Percentiles rank a stretch among this genome's conserved stretches.
phyloP scores from a whole-genome alignment of 1,140 invertebrate species.

The Heliconius melpomene region DNA sequence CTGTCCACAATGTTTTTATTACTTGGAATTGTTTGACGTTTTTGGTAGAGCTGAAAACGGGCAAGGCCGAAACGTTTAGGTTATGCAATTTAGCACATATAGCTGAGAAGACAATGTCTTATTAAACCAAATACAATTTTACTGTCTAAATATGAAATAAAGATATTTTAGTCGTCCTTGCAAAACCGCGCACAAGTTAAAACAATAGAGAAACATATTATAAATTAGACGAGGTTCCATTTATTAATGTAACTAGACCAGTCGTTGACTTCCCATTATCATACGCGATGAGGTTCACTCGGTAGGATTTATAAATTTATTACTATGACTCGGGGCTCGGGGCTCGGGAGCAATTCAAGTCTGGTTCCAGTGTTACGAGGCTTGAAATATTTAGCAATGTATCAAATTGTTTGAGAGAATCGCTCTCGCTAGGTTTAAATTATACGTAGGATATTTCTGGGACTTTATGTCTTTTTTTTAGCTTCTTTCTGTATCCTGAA shows the following conservation, averaged over 20 bases:
- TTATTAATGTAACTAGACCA: constrained; percentile 58
- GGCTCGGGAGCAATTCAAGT: constrained; percentile 35
- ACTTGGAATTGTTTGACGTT: constrained; percentile 67
- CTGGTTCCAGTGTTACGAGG: constrained; percentile 35
- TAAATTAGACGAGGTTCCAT: constrained; percentile 49
- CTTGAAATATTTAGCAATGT: constrained; percentile 54
- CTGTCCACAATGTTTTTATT: constrained; percentile 47
- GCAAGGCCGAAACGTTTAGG: constrained; percentile 63
- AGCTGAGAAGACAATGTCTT: constrained; percentile 46
- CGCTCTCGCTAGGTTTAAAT: constrained; percentile 45
- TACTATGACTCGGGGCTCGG: constrained; percentile 33
- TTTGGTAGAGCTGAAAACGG: constrained; percentile 51
- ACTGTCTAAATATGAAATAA: not conserved
- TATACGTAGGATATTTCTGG: constrained; percentile 43
- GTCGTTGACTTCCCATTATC: constrained; percentile 68
- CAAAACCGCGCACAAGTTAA: constrained; percentile 30
- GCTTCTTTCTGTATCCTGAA: no score
- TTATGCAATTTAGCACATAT: constrained; percentile 57
- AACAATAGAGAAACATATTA: constrained; percentile 38
- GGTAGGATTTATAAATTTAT: constrained; percentile 66
- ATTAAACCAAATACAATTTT: constrained; percentile 16
- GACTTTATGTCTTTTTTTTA: not conserved
- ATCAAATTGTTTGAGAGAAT: constrained; percentile 41
- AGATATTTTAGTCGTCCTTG: not conserved
- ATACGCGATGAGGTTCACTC: constrained; percentile 61